Evolutionary conservation across 1,140 invertebrate species (phyloP), one percentile per base, ranked within the genome.

Genomic region (Calliphora vicina): DNA sequence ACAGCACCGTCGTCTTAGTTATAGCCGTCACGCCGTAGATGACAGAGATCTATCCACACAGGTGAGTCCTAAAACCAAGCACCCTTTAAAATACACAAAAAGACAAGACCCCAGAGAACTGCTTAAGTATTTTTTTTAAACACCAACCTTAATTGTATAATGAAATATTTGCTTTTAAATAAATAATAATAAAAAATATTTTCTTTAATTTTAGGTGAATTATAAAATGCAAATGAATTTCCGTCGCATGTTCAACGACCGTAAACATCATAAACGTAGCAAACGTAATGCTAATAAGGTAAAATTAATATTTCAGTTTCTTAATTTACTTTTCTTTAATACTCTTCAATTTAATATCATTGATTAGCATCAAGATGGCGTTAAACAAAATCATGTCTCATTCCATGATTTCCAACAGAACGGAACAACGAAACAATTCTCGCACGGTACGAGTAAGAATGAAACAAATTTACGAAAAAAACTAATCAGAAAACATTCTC

Each of bases 211-310:
- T n/a, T 71, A 93, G 91, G 95, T 97, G 87, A 97, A 97, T 91
- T 97, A 98, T 91, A 95, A 95, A 89, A 96, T 96, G 91, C 96
- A 97, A 91, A 95, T 97, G 93, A 97, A 98, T 88, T 97, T 97
- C 87, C 93, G 97, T 73, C 93, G 96, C 23, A 93, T 97, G 91
- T 94, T 97, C 43, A 90, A 90, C 82, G 96, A 97, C 89, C 94
- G 95, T 85, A 95, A 96, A 88, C 95, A 96, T 91, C 93, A 96
- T 86, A 96, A 96, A 88, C 93, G 95, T 85, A 94, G 95, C 90
- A 96, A 96, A 92, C 95, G 96, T 89, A 92, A 92, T 84, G 84
- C 94, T 84, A 93, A 93, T 87, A 94, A 95, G 92, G 94, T 95
- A 88, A 23, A 80, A 57, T 72, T 15, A 35, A 80, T 81, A 71